Base-by-base conservation (phyloP, 1,140 invertebrate species). In the Ylistrum balloti region DNA sequence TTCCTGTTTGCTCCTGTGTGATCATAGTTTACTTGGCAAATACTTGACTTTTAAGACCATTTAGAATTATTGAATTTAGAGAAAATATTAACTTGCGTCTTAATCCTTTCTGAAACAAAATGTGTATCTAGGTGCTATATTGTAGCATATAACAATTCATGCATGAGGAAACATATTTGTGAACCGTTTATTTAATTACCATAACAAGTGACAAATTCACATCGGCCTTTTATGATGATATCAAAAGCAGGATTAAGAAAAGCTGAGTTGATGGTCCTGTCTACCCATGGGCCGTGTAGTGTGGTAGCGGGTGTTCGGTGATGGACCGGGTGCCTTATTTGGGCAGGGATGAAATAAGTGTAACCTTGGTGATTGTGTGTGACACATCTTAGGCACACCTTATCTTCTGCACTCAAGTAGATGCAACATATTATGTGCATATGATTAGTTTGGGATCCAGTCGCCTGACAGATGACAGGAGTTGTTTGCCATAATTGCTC, bases 81-180 rank as follows among this genome's bases (percentile, higher is more conserved):
- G 56, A 74, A 74, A 74, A 74, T 74, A 74, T 74, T 74, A 74
- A 74, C 56, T 74, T 74, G 56, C 28, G n/a, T 74, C 56, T 74
- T 74, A 74, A 74, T 74, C 56, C 56, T 28, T 74, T 74, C 56
- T 74, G 56, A 74, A 74, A 74, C 56, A 74, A 74, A 74, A 74
- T 74, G 56, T 74, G 56, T 74, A 11, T 17, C 56, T 74, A 74
- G 5, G 56, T 9, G 56, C 56, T 74, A 74, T 2, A 74, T 22
- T 74, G 56, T 74, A 74, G 56, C 56, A 3, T 74, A 9, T 28
- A 1, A n/a, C 22, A 74, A n/a, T n/a, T 74, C 56, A 74, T 74
- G 56, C 56, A 74, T 74, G 56, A 74, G 56, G 56, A n/a, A 74
- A 28, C 22, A 17, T 74, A 74, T 74, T 74, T 74, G 56, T 74